Conservation (phyloP, 2,797 vertebrate species). For the Myotis findleyi region DNA sequence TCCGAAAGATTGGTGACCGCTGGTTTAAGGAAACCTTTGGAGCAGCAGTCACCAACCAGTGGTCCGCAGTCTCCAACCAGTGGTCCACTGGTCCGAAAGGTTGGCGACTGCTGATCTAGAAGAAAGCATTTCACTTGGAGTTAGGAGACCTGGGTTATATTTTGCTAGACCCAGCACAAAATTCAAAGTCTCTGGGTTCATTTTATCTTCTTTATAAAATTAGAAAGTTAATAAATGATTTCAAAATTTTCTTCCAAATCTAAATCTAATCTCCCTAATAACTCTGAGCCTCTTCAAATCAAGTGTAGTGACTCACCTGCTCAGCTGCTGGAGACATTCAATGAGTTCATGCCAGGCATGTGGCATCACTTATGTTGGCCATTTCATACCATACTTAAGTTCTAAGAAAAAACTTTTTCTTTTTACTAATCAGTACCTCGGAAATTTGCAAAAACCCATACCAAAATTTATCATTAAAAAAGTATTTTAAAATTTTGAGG, state of each 20-base stretch:
- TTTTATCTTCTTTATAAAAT: conserved; percentile 52
- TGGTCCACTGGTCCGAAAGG: too few relatives aligned
- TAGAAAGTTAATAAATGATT: conserved; percentile 1
- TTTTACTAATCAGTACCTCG: conserved; percentile 11
- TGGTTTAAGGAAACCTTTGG: too few relatives aligned
- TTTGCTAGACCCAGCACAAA: not conserved
- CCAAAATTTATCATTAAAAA: not conserved
- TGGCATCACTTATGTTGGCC: not conserved
- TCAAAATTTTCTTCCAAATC: conserved; percentile 1
- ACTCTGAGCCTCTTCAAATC: not conserved
- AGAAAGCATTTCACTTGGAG: not conserved
- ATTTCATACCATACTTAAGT: not conserved
- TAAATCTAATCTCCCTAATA: not conserved
- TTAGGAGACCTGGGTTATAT: not conserved
- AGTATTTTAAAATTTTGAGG: conserved; percentile 39
- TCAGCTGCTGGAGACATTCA: not conserved
- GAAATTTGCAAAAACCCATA: not conserved
- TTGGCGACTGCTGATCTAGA: not conserved
- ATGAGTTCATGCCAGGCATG: not conserved
- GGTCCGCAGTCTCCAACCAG: too few relatives aligned
- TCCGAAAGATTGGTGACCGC: too few relatives aligned
- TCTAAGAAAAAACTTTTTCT: not conserved
- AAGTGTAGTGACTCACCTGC: not conserved
- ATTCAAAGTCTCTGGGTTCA: not conserved
- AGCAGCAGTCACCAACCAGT: too few relatives aligned